Evolutionary conservation across 2,113 vertebrate genomes (phyloP), one percentile per base, ranked within the genome.

Genomic region (Camelus bactrianus): DNA sequence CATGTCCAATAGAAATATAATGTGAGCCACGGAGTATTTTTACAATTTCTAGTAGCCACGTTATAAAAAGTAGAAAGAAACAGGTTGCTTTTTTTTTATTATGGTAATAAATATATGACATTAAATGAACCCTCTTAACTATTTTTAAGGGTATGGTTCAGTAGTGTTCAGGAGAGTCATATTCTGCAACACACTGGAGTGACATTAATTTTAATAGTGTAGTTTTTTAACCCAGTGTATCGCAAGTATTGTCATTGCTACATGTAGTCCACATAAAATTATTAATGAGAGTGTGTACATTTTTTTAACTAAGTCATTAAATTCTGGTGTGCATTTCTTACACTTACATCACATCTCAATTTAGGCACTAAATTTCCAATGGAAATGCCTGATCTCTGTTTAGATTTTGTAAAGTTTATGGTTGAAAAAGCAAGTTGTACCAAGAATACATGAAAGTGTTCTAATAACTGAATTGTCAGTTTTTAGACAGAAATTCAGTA

Each of bases 1-100:
- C 3, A 0, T 0, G 16, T 58, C 86, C 14, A 15, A 0, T 0
- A 35, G 48, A 60, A 28, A 35, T 0, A 1, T 3, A 12, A 12
- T 3, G 13, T 0, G 28, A 80, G 28, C 58, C 24, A 3, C 28
- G 14, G 62, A 3, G 22, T 1, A 1, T 5, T 1, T 19, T n/a
- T 42, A 9, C 15, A 0, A 46, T 72, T 90, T 67, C 50, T 56
- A 35, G 38, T 20, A 16, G 75, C 54, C 16, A 11, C 13, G 0
- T 32, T 24, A 10, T 72, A 30, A 30, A 73, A 65, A 38, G 50
- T 5, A 15, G 75, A 81, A 97, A 42, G 54, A 72, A 65, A 22
- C 35, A 11, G 28, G 64, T 46, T 32, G 15, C 62, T 10, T 32
- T 22, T 42, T 85, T n/a, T 56, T 9, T 15, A 26, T 48, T 26